These are phyloP conservation scores for Philereme transversata DNA, from an alignment of 2,888 invertebrate genomes.

Conservation along the genomic window DNA sequence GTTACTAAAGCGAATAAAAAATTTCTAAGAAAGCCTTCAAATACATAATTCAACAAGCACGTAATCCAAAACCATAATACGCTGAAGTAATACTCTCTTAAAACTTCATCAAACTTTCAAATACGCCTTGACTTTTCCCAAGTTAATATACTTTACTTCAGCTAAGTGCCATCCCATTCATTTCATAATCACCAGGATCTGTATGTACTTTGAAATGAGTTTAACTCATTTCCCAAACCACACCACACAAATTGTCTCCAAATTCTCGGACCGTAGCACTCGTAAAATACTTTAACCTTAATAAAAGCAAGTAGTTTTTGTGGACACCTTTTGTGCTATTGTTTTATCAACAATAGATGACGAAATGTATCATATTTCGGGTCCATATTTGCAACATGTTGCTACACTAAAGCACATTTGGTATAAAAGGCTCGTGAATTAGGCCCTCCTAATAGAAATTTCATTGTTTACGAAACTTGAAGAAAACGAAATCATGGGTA, in stretches of 20 bases:
- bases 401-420: conserved; percentile 11
- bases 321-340: conserved; percentile 34
- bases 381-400: conserved; percentile 22
- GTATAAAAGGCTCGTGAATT: conserved; percentile 4
- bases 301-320: conserved; percentile 30
- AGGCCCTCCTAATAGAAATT: conserved; percentile 13
- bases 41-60: conserved; percentile 2
- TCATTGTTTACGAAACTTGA: conserved; percentile 24
- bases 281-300: conserved; percentile 32
- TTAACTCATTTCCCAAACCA: conserved; percentile 21
- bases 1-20: neutral
- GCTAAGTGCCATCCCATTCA: conserved; percentile 18
- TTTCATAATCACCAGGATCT: conserved; percentile 35
- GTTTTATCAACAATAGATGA: conserved; percentile 39
- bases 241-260: conserved; percentile 24
- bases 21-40: neutral
- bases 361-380: conserved; percentile 25
- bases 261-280: conserved; percentile 35
- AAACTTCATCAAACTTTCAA: conserved; percentile 25
- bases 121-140: conserved; percentile 9
- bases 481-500: conserved; percentile 18
- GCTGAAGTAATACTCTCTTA: conserved; percentile 9
- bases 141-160: conserved; percentile 1
- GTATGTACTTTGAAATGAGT: conserved; percentile 26
- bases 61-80: conserved; percentile 6